Evolutionary conservation across 2,888 invertebrate species (phyloP), one percentile per base, ranked within the genome.

Genomic region (Rhodophaea formosa): DNA sequence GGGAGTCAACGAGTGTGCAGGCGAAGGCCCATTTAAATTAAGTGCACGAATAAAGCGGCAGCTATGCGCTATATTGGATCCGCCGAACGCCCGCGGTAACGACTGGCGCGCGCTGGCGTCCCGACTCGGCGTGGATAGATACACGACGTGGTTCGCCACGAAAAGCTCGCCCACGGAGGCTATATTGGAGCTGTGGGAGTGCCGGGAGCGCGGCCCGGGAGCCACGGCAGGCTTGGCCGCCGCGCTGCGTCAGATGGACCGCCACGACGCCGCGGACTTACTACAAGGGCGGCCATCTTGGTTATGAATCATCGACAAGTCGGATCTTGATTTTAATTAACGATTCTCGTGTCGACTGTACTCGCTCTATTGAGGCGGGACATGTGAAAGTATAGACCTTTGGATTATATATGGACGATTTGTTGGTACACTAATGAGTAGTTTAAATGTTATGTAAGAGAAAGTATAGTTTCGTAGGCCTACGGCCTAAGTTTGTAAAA

Each of bases 21-120:
- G 92, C 61, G 93, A 93, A 71, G 89, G 93, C 65, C 93, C 92
- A 57, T 93, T 94, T 73, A 93, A 95, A 77, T 79, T 93, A 69
- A 92, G 91, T 60, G 88, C 91, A 61, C 86, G 92, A 62, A 80
- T 93, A 39, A 93, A 93, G 70, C 87, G 92, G 61, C 86, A 93
- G 71, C 84, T 92, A 58, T 90, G 92, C 71, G 77, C 82, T 72
- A 95, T 97, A 77, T 90, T 99, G 71, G 98, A 99, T 87, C 97
- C 97, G 30, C 98, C 98, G 2, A 97, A 97, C 73, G 94, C 96
- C 12, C 93, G 97, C 69, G 97, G 98, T 52, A 98, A 97, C 81
- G 99, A 99, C 84, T 99, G 99, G 99, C 94, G 99, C 68, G 96
- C 98, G 92, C 90, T 99, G 67, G 98, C 99, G n/a, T 95, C 97